Evolutionary conservation across 2,888 invertebrate genomes (phyloP).

Genomic region (Pteria penguin): DNA sequence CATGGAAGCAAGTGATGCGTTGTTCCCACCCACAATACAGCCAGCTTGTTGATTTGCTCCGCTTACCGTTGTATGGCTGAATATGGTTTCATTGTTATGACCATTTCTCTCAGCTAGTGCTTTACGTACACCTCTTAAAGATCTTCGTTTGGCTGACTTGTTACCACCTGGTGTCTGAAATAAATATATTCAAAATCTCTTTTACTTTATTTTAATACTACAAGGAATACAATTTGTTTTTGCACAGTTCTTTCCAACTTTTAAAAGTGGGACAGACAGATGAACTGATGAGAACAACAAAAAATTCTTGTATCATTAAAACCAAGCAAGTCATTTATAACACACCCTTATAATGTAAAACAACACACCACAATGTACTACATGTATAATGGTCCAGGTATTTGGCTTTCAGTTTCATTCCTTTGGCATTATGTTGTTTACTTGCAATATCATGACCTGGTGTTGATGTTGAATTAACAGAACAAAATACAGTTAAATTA

Average conservation of each 20-base stretch:
- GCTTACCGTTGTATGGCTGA: slow-evolving; percentile 73
- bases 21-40: slow-evolving; percentile 53
- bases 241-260: not conserved
- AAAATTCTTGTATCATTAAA: too few species aligned
- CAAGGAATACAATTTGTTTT: not conserved
- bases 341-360: too few species aligned
- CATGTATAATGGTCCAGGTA: too few species aligned
- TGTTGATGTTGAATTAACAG: too few species aligned
- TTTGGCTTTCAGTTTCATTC: too few species aligned
- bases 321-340: too few species aligned
- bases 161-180: slow-evolving; percentile 59
- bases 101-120: slow-evolving; percentile 58
- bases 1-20: slow-evolving; percentile 65
- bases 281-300: too few species aligned
- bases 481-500: too few species aligned
- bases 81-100: slow-evolving; percentile 54
- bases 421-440: too few species aligned
- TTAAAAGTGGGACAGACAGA: not conserved
- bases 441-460: too few species aligned
- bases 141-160: slow-evolving; percentile 55
- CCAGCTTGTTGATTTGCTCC: slow-evolving; percentile 37
- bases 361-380: too few species aligned
- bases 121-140: slow-evolving; percentile 65
- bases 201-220: too few species aligned
- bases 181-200: not conserved